Evolutionary conservation across 2,888 invertebrate genomes (phyloP), one percentile per base, ranked within the genome.

Genomic region (Volucella zonaria): DNA sequence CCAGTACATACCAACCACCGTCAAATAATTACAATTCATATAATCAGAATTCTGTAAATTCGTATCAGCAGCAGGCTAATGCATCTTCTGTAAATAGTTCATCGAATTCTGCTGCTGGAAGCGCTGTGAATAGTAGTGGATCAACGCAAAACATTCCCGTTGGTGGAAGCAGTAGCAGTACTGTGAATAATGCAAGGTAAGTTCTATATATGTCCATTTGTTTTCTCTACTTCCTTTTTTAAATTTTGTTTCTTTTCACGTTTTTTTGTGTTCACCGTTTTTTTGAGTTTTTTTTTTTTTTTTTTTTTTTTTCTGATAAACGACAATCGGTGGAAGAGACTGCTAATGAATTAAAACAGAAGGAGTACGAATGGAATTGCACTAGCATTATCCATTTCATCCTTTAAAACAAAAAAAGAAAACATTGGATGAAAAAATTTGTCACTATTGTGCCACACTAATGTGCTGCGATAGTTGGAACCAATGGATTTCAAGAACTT

Each of bases 131-230:
- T 86, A 88, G 87, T 82, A 88, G 89, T 49, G 90, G 89, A 79
- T 88, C 91, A 81, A 89, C 90, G 87, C 92, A 92, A 90, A 92
- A 91, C 91, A 91, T 92, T 91, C 91, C 92, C 87, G 91, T 90
- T 79, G 91, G 91, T 82, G 90, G 90, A 87, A 89, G 89, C 87
- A 90, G 82, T 87, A 88, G 88, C 87, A 91, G 89, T 87, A 89
- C 87, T 70, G 88, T 89, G 78, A 91, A 90, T 73, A 91, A 89
- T 89, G 88, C 91, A 87, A 90, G 89, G 92, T 92, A 88, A 87
- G 89, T 87, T 45, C 12, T 8, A 61, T 62, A 51, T 45, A 2
- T 18, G 12, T 10, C 38, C 45, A 18, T 61, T 59, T 52, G 18
- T 18, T n/a, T 40, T 31, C 10, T 71, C 18, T 23, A 23, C 18